Conservation (phyloP, 2,888 invertebrate species). For the Sicus ferrugineus region DNA sequence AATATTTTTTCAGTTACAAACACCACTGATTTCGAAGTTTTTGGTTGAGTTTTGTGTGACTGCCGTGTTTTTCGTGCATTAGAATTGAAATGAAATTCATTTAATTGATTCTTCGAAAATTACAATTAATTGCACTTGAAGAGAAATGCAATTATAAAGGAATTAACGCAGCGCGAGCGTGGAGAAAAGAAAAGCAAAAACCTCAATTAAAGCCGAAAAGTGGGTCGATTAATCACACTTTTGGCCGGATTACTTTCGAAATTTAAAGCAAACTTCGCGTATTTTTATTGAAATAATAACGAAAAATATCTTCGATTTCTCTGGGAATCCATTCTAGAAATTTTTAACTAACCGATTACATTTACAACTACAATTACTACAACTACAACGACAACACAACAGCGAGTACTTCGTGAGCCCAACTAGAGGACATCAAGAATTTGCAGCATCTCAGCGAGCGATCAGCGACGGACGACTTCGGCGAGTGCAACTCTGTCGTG, state of each 20-base stretch:
- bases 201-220: neutral
- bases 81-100: too few species aligned
- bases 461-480: neutral
- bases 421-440: neutral
- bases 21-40: neutral
- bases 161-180: slow-evolving; percentile 8
- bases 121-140: neutral
- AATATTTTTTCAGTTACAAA: neutral
- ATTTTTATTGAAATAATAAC: neutral
- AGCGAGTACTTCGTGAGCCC: neutral
- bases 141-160: neutral
- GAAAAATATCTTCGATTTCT: neutral
- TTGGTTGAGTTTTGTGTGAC: too few species aligned
- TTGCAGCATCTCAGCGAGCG: neutral
- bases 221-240: neutral
- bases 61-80: too few species aligned
- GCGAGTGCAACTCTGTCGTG: slow-evolving; percentile 13
- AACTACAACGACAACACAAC: neutral
- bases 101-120: neutral
- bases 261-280: neutral
- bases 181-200: neutral
- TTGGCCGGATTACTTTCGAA: neutral
- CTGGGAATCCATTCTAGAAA: neutral
- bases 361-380: neutral
- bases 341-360: neutral